Percentiles rank a stretch among this genome's conserved stretches.
phyloP scores from a whole-genome alignment of 2,888 invertebrate species.

The Oligia strigilis region DNA sequence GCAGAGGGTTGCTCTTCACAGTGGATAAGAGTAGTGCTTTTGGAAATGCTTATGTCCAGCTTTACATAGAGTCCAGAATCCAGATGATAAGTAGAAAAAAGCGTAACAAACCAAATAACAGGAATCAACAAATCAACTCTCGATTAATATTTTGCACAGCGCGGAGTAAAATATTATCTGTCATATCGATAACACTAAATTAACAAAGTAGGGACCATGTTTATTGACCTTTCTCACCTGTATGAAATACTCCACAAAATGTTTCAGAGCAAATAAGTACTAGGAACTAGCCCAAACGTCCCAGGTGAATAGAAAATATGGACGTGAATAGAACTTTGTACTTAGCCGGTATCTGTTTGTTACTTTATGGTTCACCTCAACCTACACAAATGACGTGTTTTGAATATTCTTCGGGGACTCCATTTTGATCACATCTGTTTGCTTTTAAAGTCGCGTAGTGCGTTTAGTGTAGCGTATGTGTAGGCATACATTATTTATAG shows the following conservation, averaged over 20 bases:
- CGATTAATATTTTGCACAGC: neutral
- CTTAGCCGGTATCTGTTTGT: constrained; percentile 1
- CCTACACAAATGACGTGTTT: constrained; percentile 39
- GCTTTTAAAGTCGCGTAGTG: constrained; percentile 4
- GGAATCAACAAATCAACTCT: neutral
- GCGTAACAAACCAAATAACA: neutral
- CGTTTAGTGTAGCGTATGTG: neutral
- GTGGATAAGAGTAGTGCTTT: neutral
- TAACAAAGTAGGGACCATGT: neutral
- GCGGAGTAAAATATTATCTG: neutral
- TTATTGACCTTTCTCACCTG: neutral
- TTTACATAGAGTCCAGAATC: neutral
- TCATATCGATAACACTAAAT: neutral
- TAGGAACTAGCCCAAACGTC: constrained; percentile 5
- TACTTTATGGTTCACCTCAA: constrained; percentile 21
- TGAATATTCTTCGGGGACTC: constrained; percentile 30
- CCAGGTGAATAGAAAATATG: neutral
- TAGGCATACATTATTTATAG: constrained; percentile 15
- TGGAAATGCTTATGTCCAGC: neutral
- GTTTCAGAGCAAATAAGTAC: neutral
- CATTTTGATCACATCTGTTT: constrained; percentile 27
- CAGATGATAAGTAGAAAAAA: neutral
- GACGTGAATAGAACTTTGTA: constrained; percentile 25
- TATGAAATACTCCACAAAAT: neutral
- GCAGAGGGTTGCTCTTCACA: neutral